Base-by-base conservation (phyloP, 1,140 invertebrate genomes). In the Zophobas morio region DNA sequence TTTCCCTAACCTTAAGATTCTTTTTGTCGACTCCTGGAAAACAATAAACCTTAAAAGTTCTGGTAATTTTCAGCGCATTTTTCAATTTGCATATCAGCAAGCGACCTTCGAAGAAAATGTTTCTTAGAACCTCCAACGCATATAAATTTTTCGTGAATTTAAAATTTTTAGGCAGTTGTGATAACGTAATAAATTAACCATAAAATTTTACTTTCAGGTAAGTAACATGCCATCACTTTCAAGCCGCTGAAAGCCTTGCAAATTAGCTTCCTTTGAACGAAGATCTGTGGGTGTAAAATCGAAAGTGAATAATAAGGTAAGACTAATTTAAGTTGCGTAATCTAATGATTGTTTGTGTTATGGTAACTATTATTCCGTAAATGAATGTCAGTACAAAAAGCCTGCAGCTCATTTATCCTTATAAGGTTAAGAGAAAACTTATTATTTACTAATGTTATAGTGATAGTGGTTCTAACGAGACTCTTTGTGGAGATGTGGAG, bases 271-370 rank as follows among this genome's bases (percentile, higher is more conserved):
- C 33, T 20, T 33, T 54, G 32, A 20, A 34, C 49, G 53, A 54
- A 54, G 33, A 36, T 51, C 37, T 39, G 60, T 66, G 20, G 60
- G 60, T 20, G 60, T 42, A 40, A 42, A 66, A 66, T 32, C 39
- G 60, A 66, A 66, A 66, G 60, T 40, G 37, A 66, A 66, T 4
- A n/a, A 46, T 60, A 60, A 60, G 56, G 49, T 53, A 53, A 53
- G 20, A 39, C 4, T 8, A 60, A 60, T 8, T 60, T 60, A 32
- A 35, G 32, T 60, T 60, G n/a, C 56, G n/a, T 36, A 60, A 60
- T 20, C 40, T 39, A 20, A 20, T 20, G 20, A 20, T 20, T 20
- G 20, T 20, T 20, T 20, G 20, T 20, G 20, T 20, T 20, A 20
- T 20, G 20, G 20, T 20, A 20, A 20, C 20, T 20, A 20, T 20